Percentiles rank a stretch among this genome's conserved stretches.
Evolutionary conservation across 2,888 invertebrate species (phyloP).

Genomic region (Apotomis capreana): DNA sequence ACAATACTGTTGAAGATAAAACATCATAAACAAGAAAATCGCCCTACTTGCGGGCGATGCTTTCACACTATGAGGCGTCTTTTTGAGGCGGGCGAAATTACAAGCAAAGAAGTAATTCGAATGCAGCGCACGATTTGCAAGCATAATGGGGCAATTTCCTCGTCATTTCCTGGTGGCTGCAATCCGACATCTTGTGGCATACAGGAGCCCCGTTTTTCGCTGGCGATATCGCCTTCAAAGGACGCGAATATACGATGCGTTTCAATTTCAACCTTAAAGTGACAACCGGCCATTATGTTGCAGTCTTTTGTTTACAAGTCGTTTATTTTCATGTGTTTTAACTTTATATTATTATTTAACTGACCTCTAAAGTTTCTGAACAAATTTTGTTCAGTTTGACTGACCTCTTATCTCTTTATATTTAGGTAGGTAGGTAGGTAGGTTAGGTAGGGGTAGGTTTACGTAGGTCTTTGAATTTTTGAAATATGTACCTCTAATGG

Average conservation of each 20-base stretch:
- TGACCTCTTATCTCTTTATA: no score
- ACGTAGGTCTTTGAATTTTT: no score
- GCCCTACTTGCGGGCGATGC: conserved; percentile 20
- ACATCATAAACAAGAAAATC: neutral
- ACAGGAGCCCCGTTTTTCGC: conserved; percentile 43
- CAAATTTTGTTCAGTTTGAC: no score
- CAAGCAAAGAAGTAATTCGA: conserved; percentile 77
- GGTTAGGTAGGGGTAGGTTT: no score
- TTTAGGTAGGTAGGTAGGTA: no score
- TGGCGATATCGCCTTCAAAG: conserved; percentile 34
- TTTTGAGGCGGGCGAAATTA: conserved; percentile 70
- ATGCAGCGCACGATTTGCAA: conserved; percentile 80
- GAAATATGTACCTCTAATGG: no score
- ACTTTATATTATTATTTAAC: no score
- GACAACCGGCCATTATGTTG: neutral
- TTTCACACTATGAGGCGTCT: conserved; percentile 42
- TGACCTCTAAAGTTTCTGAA: no score
- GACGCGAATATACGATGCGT: conserved; percentile 30
- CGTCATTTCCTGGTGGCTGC: conserved; percentile 76
- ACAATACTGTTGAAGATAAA: no score
- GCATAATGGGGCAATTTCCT: conserved; percentile 81
- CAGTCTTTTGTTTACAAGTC: neutral
- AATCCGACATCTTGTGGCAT: conserved; percentile 74
- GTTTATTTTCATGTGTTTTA: no score
- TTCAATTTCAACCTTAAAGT: conserved; percentile 17